phyloP scores from a whole-genome alignment of 2,797 vertebrate species.

The Poeciliopsis infans region DNA sequence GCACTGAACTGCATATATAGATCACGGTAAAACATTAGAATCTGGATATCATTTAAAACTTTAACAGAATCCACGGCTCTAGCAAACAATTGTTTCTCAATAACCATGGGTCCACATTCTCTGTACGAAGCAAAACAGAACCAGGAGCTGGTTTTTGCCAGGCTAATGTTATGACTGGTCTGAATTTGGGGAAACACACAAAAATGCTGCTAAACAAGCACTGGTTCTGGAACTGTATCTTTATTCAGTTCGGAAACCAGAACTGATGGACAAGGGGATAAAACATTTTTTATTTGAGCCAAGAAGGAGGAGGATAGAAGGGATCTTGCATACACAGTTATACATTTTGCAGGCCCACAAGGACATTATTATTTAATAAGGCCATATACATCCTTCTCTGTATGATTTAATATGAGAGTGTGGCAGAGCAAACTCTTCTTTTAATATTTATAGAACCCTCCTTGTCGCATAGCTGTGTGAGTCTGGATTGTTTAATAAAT shows the following conservation, averaged over 20 bases:
- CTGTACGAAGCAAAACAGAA: too few species aligned
- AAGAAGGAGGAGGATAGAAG: constrained; percentile 24
- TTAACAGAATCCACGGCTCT: too few species aligned
- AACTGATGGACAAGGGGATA: constrained; percentile 54
- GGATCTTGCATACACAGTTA: constrained; percentile 55
- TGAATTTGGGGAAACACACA: neutral
- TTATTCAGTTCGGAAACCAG: constrained; percentile 34
- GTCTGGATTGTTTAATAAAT: constrained; percentile 78
- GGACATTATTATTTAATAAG: constrained; percentile 84
- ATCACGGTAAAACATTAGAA: too few species aligned
- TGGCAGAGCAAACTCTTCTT: constrained; percentile 77
- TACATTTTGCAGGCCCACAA: constrained; percentile 73
- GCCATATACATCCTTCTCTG: constrained; percentile 76
- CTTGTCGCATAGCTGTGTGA: constrained; percentile 62
- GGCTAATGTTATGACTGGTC: neutral
- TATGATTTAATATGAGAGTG: constrained; percentile 79
- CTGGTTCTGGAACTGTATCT: constrained; percentile 1
- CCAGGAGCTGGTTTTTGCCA: neutral
- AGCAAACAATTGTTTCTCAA: too few species aligned
- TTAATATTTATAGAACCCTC: constrained; percentile 81
- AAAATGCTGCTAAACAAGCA: neutral
- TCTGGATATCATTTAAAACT: too few species aligned
- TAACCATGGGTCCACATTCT: neutral
- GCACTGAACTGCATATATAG: too few species aligned
- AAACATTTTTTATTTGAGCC: constrained; percentile 41